Percentiles rank a stretch among this genome's conserved stretches.
These are phyloP conservation scores for Stenopsyche tienmushanensis DNA, from an alignment of 1,140 invertebrate species.

Conservation along the genomic window DNA sequence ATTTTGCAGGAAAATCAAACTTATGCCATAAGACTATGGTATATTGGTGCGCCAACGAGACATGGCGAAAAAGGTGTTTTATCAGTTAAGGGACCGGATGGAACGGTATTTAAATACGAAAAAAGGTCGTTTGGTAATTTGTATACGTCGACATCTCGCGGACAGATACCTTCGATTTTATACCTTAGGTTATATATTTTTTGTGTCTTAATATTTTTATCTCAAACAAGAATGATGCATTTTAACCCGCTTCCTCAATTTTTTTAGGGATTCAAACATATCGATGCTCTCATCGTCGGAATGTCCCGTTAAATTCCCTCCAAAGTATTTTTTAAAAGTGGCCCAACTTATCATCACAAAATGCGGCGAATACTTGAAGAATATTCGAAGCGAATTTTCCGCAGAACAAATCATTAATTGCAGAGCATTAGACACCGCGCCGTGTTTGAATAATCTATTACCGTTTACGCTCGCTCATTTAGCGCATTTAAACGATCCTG, in stretches of 20 bases:
- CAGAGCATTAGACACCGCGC: conserved; percentile 45
- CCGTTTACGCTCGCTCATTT: conserved; percentile 49
- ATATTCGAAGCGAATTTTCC: conserved; percentile 46
- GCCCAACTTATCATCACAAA: conserved; percentile 44
- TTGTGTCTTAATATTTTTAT: neutral
- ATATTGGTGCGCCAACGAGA: conserved; percentile 88
- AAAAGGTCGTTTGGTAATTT: conserved; percentile 93
- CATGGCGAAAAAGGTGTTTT: conserved; percentile 90
- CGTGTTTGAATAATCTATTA: conserved; percentile 47
- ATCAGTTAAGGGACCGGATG: conserved; percentile 87
- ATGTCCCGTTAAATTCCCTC: conserved; percentile 24
- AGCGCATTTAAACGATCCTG: conserved; percentile 49
- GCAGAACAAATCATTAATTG: conserved; percentile 46
- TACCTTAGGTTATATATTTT: conserved; percentile 63
- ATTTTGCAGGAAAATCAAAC: conserved; percentile 75
- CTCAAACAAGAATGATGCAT: neutral
- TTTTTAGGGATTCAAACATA: conserved; percentile 19
- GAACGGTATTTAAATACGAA: conserved; percentile 87
- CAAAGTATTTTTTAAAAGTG: conserved; percentile 42
- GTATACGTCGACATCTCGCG: conserved; percentile 89
- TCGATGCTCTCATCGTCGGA: conserved; percentile 6
- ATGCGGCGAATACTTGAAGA: conserved; percentile 44
- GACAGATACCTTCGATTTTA: conserved; percentile 92
- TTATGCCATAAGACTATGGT: conserved; percentile 86
- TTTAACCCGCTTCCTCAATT: neutral